Percentiles rank a stretch among this genome's conserved stretches.
Conservation (phyloP, 2,888 invertebrate species). For the Colletes collaris region DNA sequence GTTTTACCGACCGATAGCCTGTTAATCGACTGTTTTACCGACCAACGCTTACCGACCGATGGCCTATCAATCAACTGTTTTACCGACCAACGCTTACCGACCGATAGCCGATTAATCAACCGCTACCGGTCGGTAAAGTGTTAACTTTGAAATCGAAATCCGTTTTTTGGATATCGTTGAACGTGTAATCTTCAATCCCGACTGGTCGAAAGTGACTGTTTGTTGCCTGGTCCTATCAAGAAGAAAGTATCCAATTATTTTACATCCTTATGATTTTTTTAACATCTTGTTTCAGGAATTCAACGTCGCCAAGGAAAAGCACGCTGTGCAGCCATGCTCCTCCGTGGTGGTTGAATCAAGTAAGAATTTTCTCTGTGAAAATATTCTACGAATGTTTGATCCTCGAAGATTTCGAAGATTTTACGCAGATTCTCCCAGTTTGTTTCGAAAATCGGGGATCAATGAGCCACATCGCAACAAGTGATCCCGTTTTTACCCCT, state of each 20-base stretch:
- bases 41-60: too few relatives aligned
- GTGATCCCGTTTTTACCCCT: neutral
- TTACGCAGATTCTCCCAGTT: neutral
- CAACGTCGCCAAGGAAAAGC: constrained; percentile 87
- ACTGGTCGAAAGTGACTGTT: neutral
- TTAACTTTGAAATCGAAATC: constrained; percentile 28
- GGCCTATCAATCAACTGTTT: too few relatives aligned
- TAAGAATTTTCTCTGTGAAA: constrained; percentile 38
- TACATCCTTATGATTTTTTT: neutral
- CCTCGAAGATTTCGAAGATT: neutral
- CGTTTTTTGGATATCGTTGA: constrained; percentile 2
- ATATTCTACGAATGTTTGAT: neutral
- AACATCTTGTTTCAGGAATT: constrained; percentile 85
- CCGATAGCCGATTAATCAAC: too few relatives aligned
- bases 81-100: too few relatives aligned
- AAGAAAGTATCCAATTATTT: neutral
- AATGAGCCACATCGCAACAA: neutral
- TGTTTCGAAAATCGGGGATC: neutral
- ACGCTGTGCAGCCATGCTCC: constrained; percentile 85
- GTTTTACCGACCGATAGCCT: too few relatives aligned
- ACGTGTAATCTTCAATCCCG: neutral
- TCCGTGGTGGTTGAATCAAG: constrained; percentile 79
- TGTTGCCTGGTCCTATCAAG: neutral
- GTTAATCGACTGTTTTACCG: too few relatives aligned
- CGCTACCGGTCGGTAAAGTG: neutral